Evolutionary conservation across 2,113 vertebrate species (phyloP).

Genomic region (Ptilonorhynchus violaceus): DNA sequence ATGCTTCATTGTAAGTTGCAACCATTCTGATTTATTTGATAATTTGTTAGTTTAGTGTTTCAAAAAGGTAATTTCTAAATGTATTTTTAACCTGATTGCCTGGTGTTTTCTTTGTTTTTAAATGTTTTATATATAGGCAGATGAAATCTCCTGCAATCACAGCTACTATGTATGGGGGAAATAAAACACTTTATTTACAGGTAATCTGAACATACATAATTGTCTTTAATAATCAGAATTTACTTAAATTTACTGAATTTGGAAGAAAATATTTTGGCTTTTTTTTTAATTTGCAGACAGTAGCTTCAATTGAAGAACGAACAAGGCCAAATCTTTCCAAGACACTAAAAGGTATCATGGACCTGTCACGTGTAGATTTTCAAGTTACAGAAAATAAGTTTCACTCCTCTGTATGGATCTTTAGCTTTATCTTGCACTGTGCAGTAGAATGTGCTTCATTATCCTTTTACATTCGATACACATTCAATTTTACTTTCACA

Average conservation of each 20-base stretch:
- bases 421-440: neutral
- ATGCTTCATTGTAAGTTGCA: slow-evolving; percentile 85
- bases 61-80: neutral
- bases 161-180: slow-evolving; percentile 92
- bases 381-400: neutral
- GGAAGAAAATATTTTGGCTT: neutral
- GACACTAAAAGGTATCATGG: slow-evolving; percentile 84
- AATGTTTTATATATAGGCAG: slow-evolving; percentile 75
- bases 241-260: neutral
- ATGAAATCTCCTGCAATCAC: slow-evolving; percentile 96
- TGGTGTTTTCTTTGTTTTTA: neutral
- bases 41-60: neutral
- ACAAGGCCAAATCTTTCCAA: slow-evolving; percentile 91
- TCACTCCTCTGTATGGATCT: neutral
- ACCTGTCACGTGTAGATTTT: neutral
- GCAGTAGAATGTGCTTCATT: neutral
- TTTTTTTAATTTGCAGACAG: slow-evolving; percentile 71
- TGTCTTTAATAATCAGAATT: neutral
- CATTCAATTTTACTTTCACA: neutral
- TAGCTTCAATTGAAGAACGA: slow-evolving; percentile 91
- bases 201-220: slow-evolving; percentile 60
- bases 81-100: neutral
- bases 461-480: neutral
- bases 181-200: slow-evolving; percentile 97
- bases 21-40: neutral